phyloP scores from a whole-genome alignment of 2,113 vertebrate genomes.

The Rafetus swinhoei region DNA sequence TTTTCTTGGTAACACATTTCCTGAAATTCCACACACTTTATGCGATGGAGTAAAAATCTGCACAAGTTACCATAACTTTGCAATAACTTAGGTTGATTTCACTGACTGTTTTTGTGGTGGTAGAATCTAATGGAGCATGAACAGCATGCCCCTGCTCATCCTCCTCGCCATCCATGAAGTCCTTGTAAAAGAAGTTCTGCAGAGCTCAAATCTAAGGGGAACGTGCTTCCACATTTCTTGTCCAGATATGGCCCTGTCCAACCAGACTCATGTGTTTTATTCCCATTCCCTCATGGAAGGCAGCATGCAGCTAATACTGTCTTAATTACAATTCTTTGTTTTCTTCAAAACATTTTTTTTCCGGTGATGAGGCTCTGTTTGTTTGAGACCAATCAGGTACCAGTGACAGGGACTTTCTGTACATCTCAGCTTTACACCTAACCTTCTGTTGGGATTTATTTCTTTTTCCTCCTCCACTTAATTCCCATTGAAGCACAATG shows the following conservation, averaged over 20 bases:
- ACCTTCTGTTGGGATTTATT: neutral
- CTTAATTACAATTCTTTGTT: neutral
- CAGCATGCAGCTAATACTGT: neutral
- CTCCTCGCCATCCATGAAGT: neutral
- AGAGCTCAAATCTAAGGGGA: neutral
- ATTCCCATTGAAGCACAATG: accelerated
- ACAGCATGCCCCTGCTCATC: neutral
- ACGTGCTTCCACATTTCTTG: neutral
- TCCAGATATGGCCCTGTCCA: neutral
- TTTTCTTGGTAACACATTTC: neutral
- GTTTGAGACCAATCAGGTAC: neutral
- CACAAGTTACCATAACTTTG: neutral
- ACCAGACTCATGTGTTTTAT: accelerated
- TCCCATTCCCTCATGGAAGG: neutral
- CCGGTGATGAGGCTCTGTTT: neutral
- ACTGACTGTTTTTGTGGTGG: neutral
- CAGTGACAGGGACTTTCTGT: neutral
- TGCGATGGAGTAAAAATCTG: neutral
- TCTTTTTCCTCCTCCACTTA: neutral
- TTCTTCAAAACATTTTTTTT: neutral
- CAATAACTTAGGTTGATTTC: neutral
- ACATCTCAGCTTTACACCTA: accelerated
- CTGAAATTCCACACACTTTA: neutral
- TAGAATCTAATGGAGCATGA: neutral
- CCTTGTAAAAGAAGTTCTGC: neutral